Base-by-base conservation (phyloP, 2,113 vertebrate species). In the Eurystomus gularis region DNA sequence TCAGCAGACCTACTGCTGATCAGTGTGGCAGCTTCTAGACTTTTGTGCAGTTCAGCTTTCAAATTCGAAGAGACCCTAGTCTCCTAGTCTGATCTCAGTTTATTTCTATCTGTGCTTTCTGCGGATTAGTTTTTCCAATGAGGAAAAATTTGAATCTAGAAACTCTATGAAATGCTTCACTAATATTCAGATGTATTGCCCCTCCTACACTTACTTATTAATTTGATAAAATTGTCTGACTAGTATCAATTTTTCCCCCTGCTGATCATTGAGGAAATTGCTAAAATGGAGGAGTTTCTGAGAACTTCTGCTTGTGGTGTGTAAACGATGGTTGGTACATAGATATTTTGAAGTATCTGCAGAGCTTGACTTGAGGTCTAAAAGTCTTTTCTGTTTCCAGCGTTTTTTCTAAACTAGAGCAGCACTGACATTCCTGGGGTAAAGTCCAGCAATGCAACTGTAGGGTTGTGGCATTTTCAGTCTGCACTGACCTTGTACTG, bases 21-120 rank as follows among this genome's bases (percentile, higher is more conserved):
- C 18, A 13, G 12, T 17, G 49, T 90, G 76, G 42, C 75, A 88
- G 58, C 28, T 37, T 88, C 71, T 7, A 10, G 58, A 73, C 44
- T 77, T 55, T 61, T 5, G 0, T 57, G 66, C 26, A 60, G 10
- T 87, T 87, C 35, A 72, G 66, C 57, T 93, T 88, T 87, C 66
- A 82, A 28, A 77, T 93, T 95, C 55, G 84, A 64, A 84, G 57
- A 40, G 51, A 25, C 33, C 4, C 39, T 52, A 25, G 39, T 94
- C 51, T 75, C 79, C 17, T 71, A 68, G 28, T 60, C 70, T 88
- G 57, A 60, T 60, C 70, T 76, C 65, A 44, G 72, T 87, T 94
- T 86, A 75, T 86, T 96, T 86, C 81, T 92, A 1, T 57, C 73
- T 51, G 31, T 62, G 52, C 24, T 88, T 88, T 92, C 60, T 87